Percentiles rank a stretch among this genome's conserved stretches.
These are phyloP conservation scores for Zaprionus kolodkinae DNA, from an alignment of 1,140 invertebrate genomes.

Conservation along the genomic window DNA sequence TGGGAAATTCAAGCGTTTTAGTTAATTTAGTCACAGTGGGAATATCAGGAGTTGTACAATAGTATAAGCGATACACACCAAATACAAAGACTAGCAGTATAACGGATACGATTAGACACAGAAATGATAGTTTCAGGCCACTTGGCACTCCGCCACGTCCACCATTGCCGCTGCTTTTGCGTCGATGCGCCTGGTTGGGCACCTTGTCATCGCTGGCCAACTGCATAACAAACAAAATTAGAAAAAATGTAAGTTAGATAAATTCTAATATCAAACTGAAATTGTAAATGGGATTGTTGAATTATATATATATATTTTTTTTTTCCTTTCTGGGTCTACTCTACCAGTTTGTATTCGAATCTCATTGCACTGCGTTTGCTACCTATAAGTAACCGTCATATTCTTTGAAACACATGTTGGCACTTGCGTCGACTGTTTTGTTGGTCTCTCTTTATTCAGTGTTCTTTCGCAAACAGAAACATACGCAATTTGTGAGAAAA, in stretches of 20 bases:
- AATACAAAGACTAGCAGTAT: constrained; percentile 74
- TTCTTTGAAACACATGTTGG: constrained; percentile 54
- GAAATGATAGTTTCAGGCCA: constrained; percentile 78
- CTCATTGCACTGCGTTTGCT: constrained; percentile 53
- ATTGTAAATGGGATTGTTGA: not conserved
- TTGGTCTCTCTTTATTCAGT: constrained; percentile 24
- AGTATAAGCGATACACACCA: constrained; percentile 75
- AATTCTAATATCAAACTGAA: not conserved
- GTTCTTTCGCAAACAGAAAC: not conserved
- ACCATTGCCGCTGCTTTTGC: constrained; percentile 50
- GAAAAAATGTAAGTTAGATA: not conserved
- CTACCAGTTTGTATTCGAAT: constrained; percentile 74
- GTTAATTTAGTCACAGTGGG: constrained; percentile 49
- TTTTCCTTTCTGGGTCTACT: not conserved
- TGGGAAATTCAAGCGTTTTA: constrained; percentile 57
- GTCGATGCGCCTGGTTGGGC: constrained; percentile 32
- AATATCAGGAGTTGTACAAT: not conserved
- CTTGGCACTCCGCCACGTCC: constrained; percentile 58
- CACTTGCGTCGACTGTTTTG: constrained; percentile 41
- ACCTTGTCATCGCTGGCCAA: constrained; percentile 67
- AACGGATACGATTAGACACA: constrained; percentile 77
- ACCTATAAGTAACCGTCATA: constrained; percentile 51
- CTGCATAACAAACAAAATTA: constrained; percentile 29
- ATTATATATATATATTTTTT: not conserved
- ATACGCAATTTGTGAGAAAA: constrained; percentile 13